These are phyloP conservation scores for Platynereis dumerilii DNA, from an alignment of 2,888 invertebrate species.

Conservation along the genomic window DNA sequence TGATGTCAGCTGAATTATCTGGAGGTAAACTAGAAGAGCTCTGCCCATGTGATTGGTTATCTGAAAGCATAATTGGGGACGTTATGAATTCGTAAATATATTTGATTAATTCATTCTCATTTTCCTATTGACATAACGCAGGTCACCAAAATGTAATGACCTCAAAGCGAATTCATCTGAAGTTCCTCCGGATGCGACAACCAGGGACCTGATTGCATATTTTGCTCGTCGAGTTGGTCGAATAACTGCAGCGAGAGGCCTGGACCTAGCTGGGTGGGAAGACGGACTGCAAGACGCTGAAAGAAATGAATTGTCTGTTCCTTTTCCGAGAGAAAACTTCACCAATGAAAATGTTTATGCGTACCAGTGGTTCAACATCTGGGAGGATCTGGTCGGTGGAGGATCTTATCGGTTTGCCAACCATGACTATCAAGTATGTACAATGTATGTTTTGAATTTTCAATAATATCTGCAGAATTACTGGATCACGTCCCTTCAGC, in stretches of 20 bases:
- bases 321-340: slow-evolving; percentile 33
- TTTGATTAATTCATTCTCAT: no score
- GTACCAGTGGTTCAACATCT: slow-evolving; percentile 58
- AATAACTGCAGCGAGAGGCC: slow-evolving; percentile 21
- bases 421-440: slow-evolving; percentile 50
- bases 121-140: no score
- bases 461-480: no score
- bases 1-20: no score
- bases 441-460: neutral
- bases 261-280: slow-evolving; percentile 49
- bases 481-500: no score
- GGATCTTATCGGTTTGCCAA: slow-evolving; percentile 54
- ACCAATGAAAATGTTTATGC: slow-evolving; percentile 37
- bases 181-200: neutral
- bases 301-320: slow-evolving; percentile 4
- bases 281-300: slow-evolving; percentile 41
- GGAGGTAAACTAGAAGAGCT: no score
- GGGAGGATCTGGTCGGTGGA: slow-evolving; percentile 52
- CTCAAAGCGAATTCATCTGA: slow-evolving; percentile 25
- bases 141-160: slow-evolving; percentile 46
- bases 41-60: no score
- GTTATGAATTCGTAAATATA: no score
- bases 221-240: slow-evolving; percentile 46
- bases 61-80: no score
- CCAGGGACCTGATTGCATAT: slow-evolving; percentile 43